Percentiles rank a stretch among this genome's conserved stretches.
These are phyloP conservation scores for Episyrphus balteatus DNA, from an alignment of 1,140 invertebrate genomes.

Conservation along the genomic window DNA sequence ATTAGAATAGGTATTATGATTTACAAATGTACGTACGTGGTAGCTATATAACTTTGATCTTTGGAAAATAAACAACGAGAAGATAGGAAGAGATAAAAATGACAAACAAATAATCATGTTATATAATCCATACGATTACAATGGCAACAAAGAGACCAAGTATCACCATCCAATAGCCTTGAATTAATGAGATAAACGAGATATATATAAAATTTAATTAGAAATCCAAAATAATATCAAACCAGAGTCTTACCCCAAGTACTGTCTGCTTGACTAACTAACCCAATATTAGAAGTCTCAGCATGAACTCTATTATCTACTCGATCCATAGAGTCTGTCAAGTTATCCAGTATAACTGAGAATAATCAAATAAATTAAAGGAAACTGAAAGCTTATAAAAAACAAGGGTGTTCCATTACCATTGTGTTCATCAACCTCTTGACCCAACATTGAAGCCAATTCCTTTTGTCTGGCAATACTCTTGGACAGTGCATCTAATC, in stretches of 20 bases:
- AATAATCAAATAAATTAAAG: conserved; percentile 8
- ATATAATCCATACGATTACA: conserved; percentile 30
- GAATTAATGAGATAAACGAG: conserved; percentile 9
- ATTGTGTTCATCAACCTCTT: conserved; percentile 70
- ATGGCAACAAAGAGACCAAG: conserved; percentile 50
- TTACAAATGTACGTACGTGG: too few species aligned
- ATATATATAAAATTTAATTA: not conserved
- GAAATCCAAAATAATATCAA: conserved; percentile 1
- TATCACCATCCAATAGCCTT: conserved; percentile 56
- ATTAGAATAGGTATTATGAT: not conserved
- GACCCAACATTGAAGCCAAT: conserved; percentile 60
- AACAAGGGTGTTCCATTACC: conserved; percentile 38
- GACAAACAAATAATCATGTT: conserved; percentile 2
- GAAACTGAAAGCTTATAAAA: conserved; percentile 1
- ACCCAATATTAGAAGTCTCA: conserved; percentile 53
- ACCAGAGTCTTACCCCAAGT: conserved; percentile 57
- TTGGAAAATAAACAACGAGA: too few species aligned
- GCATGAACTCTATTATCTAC: conserved; percentile 53
- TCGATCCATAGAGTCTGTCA: conserved; percentile 59
- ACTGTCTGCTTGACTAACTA: conserved; percentile 54
- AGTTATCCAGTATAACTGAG: conserved; percentile 68
- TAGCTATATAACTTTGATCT: too few species aligned
- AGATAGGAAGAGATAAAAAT: not conserved
- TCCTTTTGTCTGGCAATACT: conserved; percentile 67
- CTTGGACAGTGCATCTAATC: conserved; percentile 61